Conservation (phyloP, 1,140 invertebrate genomes). For the Drosophila burlai region DNA sequence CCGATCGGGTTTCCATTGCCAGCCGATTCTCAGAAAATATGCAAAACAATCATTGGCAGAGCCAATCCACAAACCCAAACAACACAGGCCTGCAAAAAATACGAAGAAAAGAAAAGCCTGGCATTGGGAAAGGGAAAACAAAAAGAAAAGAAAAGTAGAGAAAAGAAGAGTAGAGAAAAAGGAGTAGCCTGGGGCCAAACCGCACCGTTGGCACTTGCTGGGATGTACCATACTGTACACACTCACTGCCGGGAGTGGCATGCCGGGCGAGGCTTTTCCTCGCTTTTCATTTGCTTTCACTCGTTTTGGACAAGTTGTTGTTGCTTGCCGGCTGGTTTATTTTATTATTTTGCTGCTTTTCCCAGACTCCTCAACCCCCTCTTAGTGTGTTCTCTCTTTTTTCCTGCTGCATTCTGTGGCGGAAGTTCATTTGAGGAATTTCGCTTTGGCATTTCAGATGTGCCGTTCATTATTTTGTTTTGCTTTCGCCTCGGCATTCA, state of each 20-base stretch:
- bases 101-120: background rate
- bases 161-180: background rate
- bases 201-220: conserved; percentile 22
- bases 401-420: conserved; percentile 61
- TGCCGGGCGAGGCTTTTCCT: conserved; percentile 16
- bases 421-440: conserved; percentile 74
- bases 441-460: conserved; percentile 64
- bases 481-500: conserved; percentile 45
- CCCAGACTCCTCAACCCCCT: background rate
- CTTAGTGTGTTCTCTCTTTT: background rate
- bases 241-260: conserved; percentile 1
- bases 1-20: conserved; percentile 5
- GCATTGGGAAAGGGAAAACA: background rate
- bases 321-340: conserved; percentile 2
- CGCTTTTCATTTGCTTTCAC: conserved; percentile 34
- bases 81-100: conserved; percentile 1
- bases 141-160: conserved; percentile 1
- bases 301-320: conserved; percentile 33
- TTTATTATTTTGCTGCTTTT: conserved; percentile 10
- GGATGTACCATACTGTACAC: conserved; percentile 2
- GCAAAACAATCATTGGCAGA: conserved; percentile 37
- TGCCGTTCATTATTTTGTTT: conserved; percentile 57
- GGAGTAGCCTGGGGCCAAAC: conserved; percentile 1
- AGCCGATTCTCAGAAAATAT: conserved; percentile 22
- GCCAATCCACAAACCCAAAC: conserved; percentile 45